A percentile compares a stretch with the other conserved stretches of the same genome.
phyloP scores from a whole-genome alignment of 2,888 invertebrate genomes.

The Bugula neritina region DNA sequence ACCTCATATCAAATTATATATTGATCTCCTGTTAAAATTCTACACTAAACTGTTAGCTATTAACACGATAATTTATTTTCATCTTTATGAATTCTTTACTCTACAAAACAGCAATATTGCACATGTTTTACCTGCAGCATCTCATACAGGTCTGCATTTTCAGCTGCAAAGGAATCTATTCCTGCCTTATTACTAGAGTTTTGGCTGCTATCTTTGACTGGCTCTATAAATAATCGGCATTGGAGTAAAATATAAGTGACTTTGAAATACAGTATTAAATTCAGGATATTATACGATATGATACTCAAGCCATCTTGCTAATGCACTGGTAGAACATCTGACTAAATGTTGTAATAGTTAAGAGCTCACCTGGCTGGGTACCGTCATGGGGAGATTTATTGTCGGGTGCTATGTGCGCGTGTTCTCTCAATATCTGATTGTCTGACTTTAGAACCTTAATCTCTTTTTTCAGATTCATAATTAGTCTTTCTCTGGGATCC shows the following conservation, averaged over 20 bases:
- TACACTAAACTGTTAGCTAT: too few relatives aligned
- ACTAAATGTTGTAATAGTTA: background rate
- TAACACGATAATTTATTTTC: too few relatives aligned
- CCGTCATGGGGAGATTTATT: constrained; percentile 18
- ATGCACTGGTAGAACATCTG: background rate
- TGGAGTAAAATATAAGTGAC: background rate
- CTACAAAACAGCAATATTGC: too few relatives aligned
- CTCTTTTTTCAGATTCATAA: constrained; percentile 79
- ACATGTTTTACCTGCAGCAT: constrained; percentile 58
- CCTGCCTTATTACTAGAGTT: background rate
- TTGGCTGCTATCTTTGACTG: background rate
- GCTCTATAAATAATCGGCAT: background rate
- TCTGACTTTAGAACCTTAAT: constrained; percentile 77
- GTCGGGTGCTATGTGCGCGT: constrained; percentile 35
- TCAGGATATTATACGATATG: background rate
- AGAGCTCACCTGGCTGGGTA: background rate
- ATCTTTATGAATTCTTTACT: too few relatives aligned
- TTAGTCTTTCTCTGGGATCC: constrained; percentile 87
- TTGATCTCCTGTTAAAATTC: too few relatives aligned
- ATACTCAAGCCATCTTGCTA: background rate
- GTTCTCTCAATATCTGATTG: constrained; percentile 75
- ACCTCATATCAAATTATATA: too few relatives aligned
- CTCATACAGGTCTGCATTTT: constrained; percentile 63
- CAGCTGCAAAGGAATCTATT: background rate
- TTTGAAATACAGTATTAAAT: background rate